Evolutionary conservation across 2,888 invertebrate species (phyloP).

Genomic region (Halocaridina rubra): DNA sequence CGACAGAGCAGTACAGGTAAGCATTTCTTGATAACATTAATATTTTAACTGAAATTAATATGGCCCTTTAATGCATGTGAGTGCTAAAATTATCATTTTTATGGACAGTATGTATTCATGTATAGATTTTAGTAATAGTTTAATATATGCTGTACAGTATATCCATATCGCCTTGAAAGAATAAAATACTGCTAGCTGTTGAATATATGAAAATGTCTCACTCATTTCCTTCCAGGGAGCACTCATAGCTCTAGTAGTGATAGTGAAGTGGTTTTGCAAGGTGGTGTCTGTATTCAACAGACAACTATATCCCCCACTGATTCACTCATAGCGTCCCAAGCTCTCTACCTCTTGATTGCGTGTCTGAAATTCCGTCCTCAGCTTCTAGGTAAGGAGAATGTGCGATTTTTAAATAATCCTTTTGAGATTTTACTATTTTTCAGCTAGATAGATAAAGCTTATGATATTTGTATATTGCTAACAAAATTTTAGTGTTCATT

Average conservation of each 20-base stretch:
- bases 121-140: no score
- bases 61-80: no score
- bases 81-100: no score
- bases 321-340: constrained; percentile 69
- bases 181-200: no score
- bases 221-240: constrained; percentile 68
- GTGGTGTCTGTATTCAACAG: constrained; percentile 69
- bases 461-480: background rate
- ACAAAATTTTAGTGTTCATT: background rate
- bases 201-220: no score
- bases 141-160: no score
- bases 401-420: background rate
- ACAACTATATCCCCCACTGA: constrained; percentile 68
- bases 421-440: background rate
- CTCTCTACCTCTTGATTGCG: constrained; percentile 70
- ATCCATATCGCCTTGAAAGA: no score
- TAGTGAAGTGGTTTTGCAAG: constrained; percentile 64
- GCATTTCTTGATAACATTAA: no score
- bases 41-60: no score
- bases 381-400: constrained; percentile 67
- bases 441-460: background rate
- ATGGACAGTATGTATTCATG: no score
- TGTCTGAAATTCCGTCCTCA: constrained; percentile 69
- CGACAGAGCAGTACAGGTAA: constrained; percentile 69
- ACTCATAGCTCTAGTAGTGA: constrained; percentile 69